Evolutionary conservation across 2,888 invertebrate genomes (phyloP).

Genomic region (Lamellibrachia columna): DNA sequence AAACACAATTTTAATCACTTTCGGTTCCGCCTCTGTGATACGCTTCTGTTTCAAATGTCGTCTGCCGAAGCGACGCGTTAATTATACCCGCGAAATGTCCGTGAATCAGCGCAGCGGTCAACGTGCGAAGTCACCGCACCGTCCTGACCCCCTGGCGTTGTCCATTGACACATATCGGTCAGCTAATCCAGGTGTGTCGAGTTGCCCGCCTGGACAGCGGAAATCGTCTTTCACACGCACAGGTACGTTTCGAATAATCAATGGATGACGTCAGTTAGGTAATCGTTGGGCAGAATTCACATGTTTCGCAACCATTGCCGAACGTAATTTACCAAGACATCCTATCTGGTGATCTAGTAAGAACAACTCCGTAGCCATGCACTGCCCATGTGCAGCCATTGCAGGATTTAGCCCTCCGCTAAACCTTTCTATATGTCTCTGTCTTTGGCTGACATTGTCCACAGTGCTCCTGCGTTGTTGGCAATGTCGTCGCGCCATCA

Average conservation of each 20-base stretch:
- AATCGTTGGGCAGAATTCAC: neutral
- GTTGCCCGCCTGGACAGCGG: neutral
- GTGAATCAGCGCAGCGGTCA: neutral
- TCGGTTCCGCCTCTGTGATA: neutral
- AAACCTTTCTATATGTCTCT: no score
- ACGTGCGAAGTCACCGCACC: neutral
- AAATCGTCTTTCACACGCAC: neutral
- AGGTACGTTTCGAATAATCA: neutral
- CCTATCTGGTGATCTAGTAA: neutral
- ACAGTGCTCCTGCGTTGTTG: no score
- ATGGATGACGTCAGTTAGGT: neutral
- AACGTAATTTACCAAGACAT: neutral
- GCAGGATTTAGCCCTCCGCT: no score
- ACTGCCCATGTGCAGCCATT: no score
- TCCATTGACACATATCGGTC: neutral
- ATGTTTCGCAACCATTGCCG: no score
- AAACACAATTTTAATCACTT: neutral
- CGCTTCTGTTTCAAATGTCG: neutral
- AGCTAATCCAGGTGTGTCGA: neutral
- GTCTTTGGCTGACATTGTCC: no score
- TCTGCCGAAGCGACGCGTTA: constrained; percentile 16
- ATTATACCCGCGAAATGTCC: neutral
- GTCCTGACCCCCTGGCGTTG: neutral
- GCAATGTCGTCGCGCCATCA: no score
- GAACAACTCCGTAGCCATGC: neutral